These are phyloP conservation scores for Gallinago paraguaiae DNA, from an alignment of 2,113 vertebrate genomes.

Conservation along the genomic window DNA sequence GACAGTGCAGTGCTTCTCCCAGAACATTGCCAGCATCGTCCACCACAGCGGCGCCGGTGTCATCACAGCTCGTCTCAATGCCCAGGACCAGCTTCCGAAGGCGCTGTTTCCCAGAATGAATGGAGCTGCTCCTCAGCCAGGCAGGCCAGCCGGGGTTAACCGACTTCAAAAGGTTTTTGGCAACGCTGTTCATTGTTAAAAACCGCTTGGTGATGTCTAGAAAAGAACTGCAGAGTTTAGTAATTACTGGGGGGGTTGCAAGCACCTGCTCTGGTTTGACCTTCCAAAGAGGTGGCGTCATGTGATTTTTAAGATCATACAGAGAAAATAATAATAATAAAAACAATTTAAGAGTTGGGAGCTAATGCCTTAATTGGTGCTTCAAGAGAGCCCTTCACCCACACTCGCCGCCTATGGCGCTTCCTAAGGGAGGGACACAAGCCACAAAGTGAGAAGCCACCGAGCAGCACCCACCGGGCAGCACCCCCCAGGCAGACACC, in stretches of 20 bases:
- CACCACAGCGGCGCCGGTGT: conserved; percentile 93
- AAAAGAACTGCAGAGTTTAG: background rate
- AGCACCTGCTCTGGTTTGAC: background rate
- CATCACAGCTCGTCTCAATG: conserved; percentile 96
- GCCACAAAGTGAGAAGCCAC: too few species aligned
- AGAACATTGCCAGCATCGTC: conserved; percentile 84
- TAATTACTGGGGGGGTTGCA: too few species aligned
- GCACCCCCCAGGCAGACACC: too few species aligned
- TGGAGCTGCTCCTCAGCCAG: conserved; percentile 2
- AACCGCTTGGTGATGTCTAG: background rate
- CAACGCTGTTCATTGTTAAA: background rate
- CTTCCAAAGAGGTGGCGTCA: background rate
- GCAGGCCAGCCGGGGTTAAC: background rate
- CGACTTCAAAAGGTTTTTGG: background rate
- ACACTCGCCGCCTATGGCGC: too few species aligned
- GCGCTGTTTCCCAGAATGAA: background rate
- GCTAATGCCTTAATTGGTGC: fast-evolving
- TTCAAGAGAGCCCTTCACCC: background rate
- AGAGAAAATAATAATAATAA: background rate
- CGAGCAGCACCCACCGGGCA: background rate
- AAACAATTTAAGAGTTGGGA: fast-evolving
- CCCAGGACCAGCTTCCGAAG: conserved; percentile 81
- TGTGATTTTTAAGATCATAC: fast-evolving
- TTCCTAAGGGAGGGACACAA: background rate
- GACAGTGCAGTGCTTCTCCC: conserved; percentile 89